A percentile compares a stretch with the other conserved stretches of the same genome.
These are phyloP conservation scores for Drosophila kikkawai DNA, from an alignment of 1,140 invertebrate species.

Conservation along the genomic window DNA sequence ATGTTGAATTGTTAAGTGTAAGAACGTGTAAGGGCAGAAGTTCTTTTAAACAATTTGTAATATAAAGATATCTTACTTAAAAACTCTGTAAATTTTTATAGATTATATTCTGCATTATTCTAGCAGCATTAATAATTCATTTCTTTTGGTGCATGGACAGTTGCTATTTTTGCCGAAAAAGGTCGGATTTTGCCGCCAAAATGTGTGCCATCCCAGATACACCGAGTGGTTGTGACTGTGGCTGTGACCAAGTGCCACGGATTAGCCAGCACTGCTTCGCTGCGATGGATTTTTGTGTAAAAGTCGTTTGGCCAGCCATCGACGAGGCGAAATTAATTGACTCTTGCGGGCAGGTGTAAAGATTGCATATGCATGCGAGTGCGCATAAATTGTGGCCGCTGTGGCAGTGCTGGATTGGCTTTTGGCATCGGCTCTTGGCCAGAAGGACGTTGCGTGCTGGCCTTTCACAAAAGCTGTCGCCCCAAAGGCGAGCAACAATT, in stretches of 20 bases:
- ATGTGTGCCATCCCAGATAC: constrained; percentile 37
- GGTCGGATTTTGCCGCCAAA: not conserved
- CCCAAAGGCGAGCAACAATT: constrained; percentile 79
- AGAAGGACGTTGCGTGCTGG: constrained; percentile 70
- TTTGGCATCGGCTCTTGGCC: constrained; percentile 39
- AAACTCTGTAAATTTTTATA: not conserved
- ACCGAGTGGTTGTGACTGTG: constrained; percentile 6
- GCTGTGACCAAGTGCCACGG: constrained; percentile 54
- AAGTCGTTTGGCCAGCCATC: constrained; percentile 47
- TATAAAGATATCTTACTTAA: not conserved
- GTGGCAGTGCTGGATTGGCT: constrained; percentile 15
- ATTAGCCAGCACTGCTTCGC: constrained; percentile 41
- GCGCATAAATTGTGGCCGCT: constrained; percentile 55
- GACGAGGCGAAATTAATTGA: constrained; percentile 67
- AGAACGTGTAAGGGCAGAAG: too few species aligned
- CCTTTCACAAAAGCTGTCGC: constrained; percentile 78
- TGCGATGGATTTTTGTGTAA: constrained; percentile 40
- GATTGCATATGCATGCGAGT: constrained; percentile 68
- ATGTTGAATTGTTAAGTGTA: not conserved
- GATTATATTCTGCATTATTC: not conserved
- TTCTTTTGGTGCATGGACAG: not conserved
- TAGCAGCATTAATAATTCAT: not conserved
- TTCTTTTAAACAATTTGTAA: not conserved
- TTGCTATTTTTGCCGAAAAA: not conserved
- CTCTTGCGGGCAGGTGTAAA: constrained; percentile 75